These are phyloP conservation scores for Theodoxus fluviatilis DNA, from an alignment of 2,888 invertebrate species.

Conservation along the genomic window DNA sequence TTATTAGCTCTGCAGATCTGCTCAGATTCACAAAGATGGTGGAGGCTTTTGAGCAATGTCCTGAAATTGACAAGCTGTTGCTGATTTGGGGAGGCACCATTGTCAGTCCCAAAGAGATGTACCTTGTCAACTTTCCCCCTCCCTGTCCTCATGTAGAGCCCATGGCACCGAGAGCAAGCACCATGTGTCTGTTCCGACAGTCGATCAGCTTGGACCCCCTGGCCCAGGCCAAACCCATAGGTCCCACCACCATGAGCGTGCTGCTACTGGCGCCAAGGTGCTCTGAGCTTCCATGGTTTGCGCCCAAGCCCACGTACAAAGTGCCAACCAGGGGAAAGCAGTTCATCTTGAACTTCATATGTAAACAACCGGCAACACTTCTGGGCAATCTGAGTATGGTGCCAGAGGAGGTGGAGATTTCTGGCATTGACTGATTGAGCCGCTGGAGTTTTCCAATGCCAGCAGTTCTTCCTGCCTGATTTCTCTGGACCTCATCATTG, in stretches of 20 bases:
- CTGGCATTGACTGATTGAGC: conserved; percentile 50
- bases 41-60: conserved; percentile 41
- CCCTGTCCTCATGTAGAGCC: conserved; percentile 23
- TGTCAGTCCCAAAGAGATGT: conserved; percentile 47
- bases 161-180: conserved; percentile 32
- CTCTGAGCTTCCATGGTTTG: conserved; percentile 42
- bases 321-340: conserved; percentile 39
- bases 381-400: conserved; percentile 37
- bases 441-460: too few relatives aligned
- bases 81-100: conserved; percentile 45
- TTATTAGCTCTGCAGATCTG: conserved; percentile 37
- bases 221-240: conserved; percentile 36
- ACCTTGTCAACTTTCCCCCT: conserved; percentile 37
- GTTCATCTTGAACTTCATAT: conserved; percentile 37
- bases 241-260: conserved; percentile 38
- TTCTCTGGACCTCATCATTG: too few relatives aligned
- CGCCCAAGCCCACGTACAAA: conserved; percentile 42
- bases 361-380: conserved; percentile 20
- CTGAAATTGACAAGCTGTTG: conserved; percentile 41
- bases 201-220: conserved; percentile 42
- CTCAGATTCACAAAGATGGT: conserved; percentile 33
- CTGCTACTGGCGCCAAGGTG: conserved; percentile 42
- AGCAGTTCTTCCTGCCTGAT: too few relatives aligned
- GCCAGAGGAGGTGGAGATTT: conserved; percentile 39
- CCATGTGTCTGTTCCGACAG: conserved; percentile 40